Base-by-base conservation (phyloP, 2,888 invertebrate species). In the Isotomurus palustris region DNA sequence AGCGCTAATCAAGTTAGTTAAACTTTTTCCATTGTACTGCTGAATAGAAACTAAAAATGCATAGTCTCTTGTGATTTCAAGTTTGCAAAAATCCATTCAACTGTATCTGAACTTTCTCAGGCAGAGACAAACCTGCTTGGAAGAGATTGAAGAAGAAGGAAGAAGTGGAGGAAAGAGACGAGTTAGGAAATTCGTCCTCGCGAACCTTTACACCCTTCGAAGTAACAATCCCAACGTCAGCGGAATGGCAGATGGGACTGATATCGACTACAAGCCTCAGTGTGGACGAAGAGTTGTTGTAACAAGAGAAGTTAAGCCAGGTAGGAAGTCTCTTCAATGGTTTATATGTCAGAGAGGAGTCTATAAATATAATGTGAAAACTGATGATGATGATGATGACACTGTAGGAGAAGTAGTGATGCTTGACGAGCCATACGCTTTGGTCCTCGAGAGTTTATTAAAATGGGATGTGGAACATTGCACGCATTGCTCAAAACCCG, bases 391-490 rank as follows among this genome's bases (percentile, higher is more conserved):
- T n/a, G n/a, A n/a, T n/a, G n/a, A n/a, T n/a, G 12, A 25, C n/a
- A 24, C 43, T 51, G 28, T 24, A 67, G 67, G 67, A 3, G 59
- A 60, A 10, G 51, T 65, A 3, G 35, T 69, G 27, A 38, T 66
- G 17, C 35, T 62, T 0, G 69, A 69, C 21, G 56, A 64, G 8
- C 65, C 67, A 12, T 69, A 57, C 53, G 56, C 56, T 10, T 54
- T 59, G n/a, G 50, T 65, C 1, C 53, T 69, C 36, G 56, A 62
- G 36, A 62, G 58, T 19, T 51, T 65, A 27, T 45, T 68, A 10
- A 49, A 52, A 6, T 68, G 60, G 61, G 69, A 69, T 17, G 54
- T 59, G 10, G 60, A 65, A n/a, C 66, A 68, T 32, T 69, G 69
- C 38, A 64, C 65, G 21, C 38, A 44, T 19, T 69, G 69, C 24